Conservation (phyloP, 1,140 invertebrate genomes). For the Telenomus remus region DNA sequence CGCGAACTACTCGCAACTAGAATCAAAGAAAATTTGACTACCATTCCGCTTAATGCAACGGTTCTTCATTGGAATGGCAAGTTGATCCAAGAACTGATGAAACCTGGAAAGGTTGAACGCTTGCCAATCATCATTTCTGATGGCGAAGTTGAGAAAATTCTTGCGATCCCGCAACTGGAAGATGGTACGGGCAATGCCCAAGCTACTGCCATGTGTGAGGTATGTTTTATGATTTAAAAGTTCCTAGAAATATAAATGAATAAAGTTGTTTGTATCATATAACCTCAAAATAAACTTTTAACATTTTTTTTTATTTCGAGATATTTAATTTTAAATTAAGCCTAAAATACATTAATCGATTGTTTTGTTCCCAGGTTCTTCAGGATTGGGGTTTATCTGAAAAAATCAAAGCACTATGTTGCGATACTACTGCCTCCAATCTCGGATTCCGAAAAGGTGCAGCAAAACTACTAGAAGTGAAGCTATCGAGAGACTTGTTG, state of each 20-base stretch:
- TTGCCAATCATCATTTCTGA: slow-evolving; percentile 20
- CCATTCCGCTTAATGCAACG: slow-evolving; percentile 1
- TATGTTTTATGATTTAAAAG: too few relatives aligned
- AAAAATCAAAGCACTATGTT: slow-evolving; percentile 59
- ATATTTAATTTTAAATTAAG: too few relatives aligned
- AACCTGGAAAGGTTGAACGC: slow-evolving; percentile 14
- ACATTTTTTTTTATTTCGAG: too few relatives aligned
- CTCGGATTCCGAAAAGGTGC: slow-evolving; percentile 53
- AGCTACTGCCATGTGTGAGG: slow-evolving; percentile 22
- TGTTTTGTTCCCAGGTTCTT: too few relatives aligned
- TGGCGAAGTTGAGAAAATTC: slow-evolving; percentile 14
- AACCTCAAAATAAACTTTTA: not conserved
- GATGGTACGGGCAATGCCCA: slow-evolving; percentile 20
- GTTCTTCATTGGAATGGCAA: slow-evolving; percentile 34
- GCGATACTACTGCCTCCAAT: slow-evolving; percentile 63
- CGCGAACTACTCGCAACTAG: slow-evolving; percentile 11
- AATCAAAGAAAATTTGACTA: slow-evolving; percentile 20
- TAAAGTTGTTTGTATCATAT: too few relatives aligned
- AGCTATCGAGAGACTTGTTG: slow-evolving; percentile 12
- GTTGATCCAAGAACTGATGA: slow-evolving; percentile 3
- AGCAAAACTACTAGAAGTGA: slow-evolving; percentile 56
- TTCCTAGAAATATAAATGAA: too few relatives aligned
- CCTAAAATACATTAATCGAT: too few relatives aligned
- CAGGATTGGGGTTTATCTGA: slow-evolving; percentile 22
- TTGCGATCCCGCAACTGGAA: slow-evolving; percentile 22